A percentile compares a stretch with the other conserved stretches of the same genome.
phyloP scores from a whole-genome alignment of 2,797 vertebrate species.

The Esox lucius region DNA sequence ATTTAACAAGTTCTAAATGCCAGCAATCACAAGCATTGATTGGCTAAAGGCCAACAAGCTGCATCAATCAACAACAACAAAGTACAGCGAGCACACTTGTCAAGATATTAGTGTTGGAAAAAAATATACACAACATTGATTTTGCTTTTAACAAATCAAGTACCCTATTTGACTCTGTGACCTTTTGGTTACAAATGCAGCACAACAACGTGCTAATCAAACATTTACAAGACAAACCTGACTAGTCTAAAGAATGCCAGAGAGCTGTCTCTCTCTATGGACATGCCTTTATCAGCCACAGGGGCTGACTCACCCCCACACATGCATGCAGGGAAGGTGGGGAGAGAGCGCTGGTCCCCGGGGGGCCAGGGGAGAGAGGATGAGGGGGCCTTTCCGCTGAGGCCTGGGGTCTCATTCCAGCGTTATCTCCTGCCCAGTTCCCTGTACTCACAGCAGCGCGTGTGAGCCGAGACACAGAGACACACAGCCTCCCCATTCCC shows the following conservation, averaged over 20 bases:
- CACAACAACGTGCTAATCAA: not conserved
- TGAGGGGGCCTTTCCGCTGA: conserved; percentile 19
- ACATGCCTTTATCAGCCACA: not conserved
- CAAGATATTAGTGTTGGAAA: no score
- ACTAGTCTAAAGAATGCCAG: not conserved
- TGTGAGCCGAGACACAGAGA: not conserved
- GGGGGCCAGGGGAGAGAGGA: not conserved
- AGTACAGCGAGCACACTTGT: no score
- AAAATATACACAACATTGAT: no score
- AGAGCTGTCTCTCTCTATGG: not conserved
- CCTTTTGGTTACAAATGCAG: no score
- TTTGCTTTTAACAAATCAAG: no score
- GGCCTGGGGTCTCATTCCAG: conserved; percentile 40
- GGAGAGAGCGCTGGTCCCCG: not conserved
- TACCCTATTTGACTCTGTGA: no score
- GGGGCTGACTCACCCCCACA: not conserved
- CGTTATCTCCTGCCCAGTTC: conserved; percentile 45
- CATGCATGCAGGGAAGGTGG: not conserved
- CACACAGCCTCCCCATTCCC: not conserved
- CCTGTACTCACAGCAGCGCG: not conserved
- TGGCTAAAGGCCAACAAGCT: no score
- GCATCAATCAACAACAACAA: no score
- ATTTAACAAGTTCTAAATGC: no score
- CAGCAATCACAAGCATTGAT: no score
- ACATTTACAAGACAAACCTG: not conserved